These are phyloP conservation scores for Pollenia labialis DNA, from an alignment of 2,888 invertebrate genomes.

Conservation along the genomic window DNA sequence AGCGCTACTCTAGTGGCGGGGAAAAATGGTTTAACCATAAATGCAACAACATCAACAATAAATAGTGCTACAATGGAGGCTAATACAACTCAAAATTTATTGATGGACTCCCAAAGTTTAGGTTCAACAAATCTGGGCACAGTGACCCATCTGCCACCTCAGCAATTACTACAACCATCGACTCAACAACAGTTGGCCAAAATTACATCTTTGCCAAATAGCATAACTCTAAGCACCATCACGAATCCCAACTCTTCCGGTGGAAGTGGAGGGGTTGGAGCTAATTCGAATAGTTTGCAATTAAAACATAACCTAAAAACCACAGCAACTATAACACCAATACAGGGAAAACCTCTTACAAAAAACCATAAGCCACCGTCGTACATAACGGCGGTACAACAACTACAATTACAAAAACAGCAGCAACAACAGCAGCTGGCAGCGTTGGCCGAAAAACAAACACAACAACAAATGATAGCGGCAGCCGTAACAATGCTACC, in stretches of 20 bases:
- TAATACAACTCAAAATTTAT: constrained; percentile 68
- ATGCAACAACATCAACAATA: constrained; percentile 73
- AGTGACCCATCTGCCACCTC: constrained; percentile 82
- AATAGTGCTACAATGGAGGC: constrained; percentile 45
- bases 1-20: constrained; percentile 76
- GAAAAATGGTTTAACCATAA: constrained; percentile 80
- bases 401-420: constrained; percentile 81
- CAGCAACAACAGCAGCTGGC: constrained; percentile 76
- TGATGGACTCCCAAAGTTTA: constrained; percentile 67
- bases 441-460: constrained; percentile 68
- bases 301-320: constrained; percentile 79
- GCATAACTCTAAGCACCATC: constrained; percentile 80
- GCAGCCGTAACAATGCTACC: constrained; percentile 84
- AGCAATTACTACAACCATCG: constrained; percentile 74
- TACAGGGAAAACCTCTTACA: constrained; percentile 82
- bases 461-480: constrained; percentile 81
- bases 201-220: constrained; percentile 79
- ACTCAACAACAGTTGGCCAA: constrained; percentile 77
- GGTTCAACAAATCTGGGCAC: constrained; percentile 90
- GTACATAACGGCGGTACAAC: constrained; percentile 81
- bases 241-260: constrained; percentile 71
- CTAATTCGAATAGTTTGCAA: constrained; percentile 65
- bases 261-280: constrained; percentile 63
- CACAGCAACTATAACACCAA: constrained; percentile 83
- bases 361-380: constrained; percentile 83